Evolutionary conservation across 2,113 vertebrate species (phyloP), one percentile per base, ranked within the genome.

Genomic region (Astatotilapia flaviijosephi): DNA sequence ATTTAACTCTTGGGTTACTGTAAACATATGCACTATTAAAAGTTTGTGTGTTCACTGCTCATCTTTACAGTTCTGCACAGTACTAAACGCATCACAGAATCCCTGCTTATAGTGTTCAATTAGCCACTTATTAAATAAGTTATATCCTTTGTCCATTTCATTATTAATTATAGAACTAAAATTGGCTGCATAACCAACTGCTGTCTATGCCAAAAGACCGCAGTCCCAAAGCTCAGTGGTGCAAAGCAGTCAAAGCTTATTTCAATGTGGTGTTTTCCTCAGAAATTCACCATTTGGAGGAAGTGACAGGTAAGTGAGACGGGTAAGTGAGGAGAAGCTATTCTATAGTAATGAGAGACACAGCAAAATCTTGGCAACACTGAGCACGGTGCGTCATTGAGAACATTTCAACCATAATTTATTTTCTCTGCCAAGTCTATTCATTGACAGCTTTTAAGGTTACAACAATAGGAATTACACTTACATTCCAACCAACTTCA

Each of bases 1-100:
- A 94, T 93, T 92, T 83, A 93, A 90, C 91, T 84, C 80, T 21
- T 84, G 75, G 77, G 86, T 90, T 56, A 65, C 83, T 79, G 62
- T 55, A 86, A 91, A 83, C 42, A 82, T 85, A 23, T 68, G 75
- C 47, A 60, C 23, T 26, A 5, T 45, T 87, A 49, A 84, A 37
- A 90, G 77, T 45, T 11, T 21, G 47, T 68, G 9, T 58, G 2
- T 49, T 17, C 51, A 62, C 26, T 80, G 23, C 21, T 77, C 15
- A 75, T 83, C 82, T 40, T 82, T 49, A 8, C 45, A 77, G 23
- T 83, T 83, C 58, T 83, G n/a, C 79, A 85, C 70, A 49, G 6
- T 12, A 68, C 73, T 6, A 51, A 77, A 77, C 5, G 17, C 28
- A 40, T 51, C 21, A 26, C 26, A 23, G 13, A 5, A 26, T 53